These are phyloP conservation scores for Gymnarchus niloticus DNA, from an alignment of 2,113 vertebrate genomes.

Conservation along the genomic window DNA sequence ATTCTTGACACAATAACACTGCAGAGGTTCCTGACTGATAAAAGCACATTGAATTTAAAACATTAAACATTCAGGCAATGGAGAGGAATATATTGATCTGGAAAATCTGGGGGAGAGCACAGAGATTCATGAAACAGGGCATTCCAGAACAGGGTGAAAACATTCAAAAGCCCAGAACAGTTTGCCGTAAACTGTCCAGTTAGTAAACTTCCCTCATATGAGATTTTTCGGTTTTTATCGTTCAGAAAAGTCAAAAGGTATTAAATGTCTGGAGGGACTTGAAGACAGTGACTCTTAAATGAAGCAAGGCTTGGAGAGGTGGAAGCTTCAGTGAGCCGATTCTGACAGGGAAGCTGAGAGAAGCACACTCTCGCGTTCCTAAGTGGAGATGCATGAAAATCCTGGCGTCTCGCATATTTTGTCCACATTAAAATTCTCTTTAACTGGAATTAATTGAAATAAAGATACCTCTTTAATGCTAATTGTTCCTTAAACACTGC, in stretches of 20 bases:
- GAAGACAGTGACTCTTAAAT: constrained; percentile 6
- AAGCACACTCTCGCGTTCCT: neutral
- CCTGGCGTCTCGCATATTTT: neutral
- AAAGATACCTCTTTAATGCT: neutral
- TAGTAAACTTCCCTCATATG: neutral
- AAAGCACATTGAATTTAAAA: neutral
- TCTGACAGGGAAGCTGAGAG: neutral
- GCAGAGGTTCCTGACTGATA: neutral
- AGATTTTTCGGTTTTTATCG: neutral
- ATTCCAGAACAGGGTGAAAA: neutral
- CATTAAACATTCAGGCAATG: constrained; percentile 9
- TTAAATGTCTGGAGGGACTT: neutral
- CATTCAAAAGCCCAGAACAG: neutral
- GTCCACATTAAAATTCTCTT: neutral
- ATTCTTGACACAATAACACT: neutral
- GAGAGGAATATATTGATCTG: constrained; percentile 1
- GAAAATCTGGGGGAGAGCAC: neutral
- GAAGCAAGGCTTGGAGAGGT: neutral
- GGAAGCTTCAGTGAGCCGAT: neutral
- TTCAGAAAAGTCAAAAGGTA: neutral
- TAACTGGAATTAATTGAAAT: no score
- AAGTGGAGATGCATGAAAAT: neutral
- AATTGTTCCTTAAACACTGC: neutral
- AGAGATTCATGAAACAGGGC: neutral
- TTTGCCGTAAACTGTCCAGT: constrained; percentile 3